Evolutionary conservation across 2,113 vertebrate species (phyloP), one percentile per base, ranked within the genome.

Genomic region (Ornithorhynchus anatinus): DNA sequence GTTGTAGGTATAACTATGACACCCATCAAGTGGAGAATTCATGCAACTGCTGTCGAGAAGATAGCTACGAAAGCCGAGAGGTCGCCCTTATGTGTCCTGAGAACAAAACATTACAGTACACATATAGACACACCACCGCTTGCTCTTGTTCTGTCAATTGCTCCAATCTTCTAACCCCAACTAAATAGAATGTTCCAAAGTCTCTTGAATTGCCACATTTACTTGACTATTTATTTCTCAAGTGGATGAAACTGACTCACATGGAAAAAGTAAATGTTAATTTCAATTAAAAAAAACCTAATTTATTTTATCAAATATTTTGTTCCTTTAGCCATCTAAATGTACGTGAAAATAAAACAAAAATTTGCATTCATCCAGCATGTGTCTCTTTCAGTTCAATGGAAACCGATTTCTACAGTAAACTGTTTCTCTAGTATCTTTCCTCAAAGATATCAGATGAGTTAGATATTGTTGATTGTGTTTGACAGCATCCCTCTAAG

Each of bases 281-380:
- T 47, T 48, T 59, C 37, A 56, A 31, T 17, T 71, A 37, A 61
- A 48, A 65, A 53, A 57, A 22, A 17, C 1, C n/a, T 39, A 10
- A 63, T 19, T 42, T 57, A 14, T 58, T 43, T 10, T 48, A 13
- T 50, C 13, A 56, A 6, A 16, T 6, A 6, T 36, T 77, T 13
- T 39, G 3, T 54, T 66, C 17, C 54, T 44, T 47, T 51, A 17
- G 8, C 19, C 27, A n/a, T 7, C 35, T 29, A 27, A 38, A 27
- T 22, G n/a, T 10, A 27, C 37, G 27, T 77, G 14, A 58, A 72
- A 75, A 88, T 86, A 77, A 86, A 89, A 86, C 12, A 44, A 22
- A 47, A 20, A 15, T 67, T 78, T 75, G 22, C 54, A 78, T 48
- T n/a, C 35, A 70, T 32, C 65, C 31, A 25, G 1, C 37, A 44